Base-by-base conservation (phyloP, 2,888 invertebrate species). In the Catonia carolina region DNA sequence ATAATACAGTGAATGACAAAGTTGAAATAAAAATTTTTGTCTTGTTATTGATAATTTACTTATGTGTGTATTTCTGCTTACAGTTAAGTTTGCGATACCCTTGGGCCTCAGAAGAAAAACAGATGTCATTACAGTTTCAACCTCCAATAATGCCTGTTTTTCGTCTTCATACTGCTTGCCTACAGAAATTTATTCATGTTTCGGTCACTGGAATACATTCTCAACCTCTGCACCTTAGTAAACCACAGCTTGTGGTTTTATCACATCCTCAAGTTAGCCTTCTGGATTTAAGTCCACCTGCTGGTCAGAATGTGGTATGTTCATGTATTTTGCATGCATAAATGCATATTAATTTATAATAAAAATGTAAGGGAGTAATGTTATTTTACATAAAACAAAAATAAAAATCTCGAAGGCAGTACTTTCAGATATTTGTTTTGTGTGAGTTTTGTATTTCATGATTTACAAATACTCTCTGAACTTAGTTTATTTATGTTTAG, bases 101-200 rank as follows among this genome's bases (percentile, higher is more conserved):
- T 0, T 92, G 91, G 88, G 81, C 81, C 65, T 77, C 80, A 2
- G 80, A 84, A 59, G 84, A 86, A 27, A 78, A 81, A n/a, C 81
- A 82, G 61, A 84, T 91, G 42, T 79, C 82, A 1, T 75, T 94
- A 4, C 83, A 86, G 67, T 93, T 95, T 74, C 79, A 85, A 7
- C 86, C 92, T 1, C 94, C 95, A 1, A 81, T 96, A 70, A 80
- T 82, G 64, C 82, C 88, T 0, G 80, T 82, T 1, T 88, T 90
- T 78, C 82, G 88, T 53, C 77, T 96, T 12, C 86, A 92, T 60
- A 93, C 95, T 0, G 86, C 88, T 1, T 82, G 85, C 65, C 80
- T 83, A n/a, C 77, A 88, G 64, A 95, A 95, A 74, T 93, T 89
- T 68, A 71, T 94, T 15, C 89, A 93, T 71, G 82, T 93, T 22